Percentiles rank a stretch among this genome's conserved stretches.
phyloP scores from a whole-genome alignment of 2,113 vertebrate genomes.

The Anser cygnoides region DNA sequence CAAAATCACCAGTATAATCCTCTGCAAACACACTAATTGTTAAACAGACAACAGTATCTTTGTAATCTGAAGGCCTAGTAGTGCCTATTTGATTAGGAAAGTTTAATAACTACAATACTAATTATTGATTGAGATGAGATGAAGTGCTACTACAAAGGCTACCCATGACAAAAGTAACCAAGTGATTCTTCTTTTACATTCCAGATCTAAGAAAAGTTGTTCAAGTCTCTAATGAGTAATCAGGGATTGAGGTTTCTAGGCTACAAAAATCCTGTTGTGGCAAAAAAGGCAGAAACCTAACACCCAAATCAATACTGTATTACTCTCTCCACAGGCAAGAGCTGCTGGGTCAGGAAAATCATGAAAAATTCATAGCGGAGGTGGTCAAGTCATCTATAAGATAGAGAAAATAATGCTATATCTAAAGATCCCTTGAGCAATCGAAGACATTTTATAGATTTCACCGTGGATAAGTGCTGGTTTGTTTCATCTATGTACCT shows the following conservation, averaged over 20 bases:
- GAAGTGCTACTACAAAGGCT: constrained; percentile 69
- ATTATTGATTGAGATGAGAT: constrained; percentile 54
- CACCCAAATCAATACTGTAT: constrained; percentile 85
- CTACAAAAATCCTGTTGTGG: constrained; percentile 83
- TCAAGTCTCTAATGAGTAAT: constrained; percentile 81
- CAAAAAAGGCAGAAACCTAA: constrained; percentile 80
- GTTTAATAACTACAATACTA: constrained; percentile 61
- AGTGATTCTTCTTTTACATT: constrained; percentile 68
- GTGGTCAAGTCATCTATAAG: constrained; percentile 86
- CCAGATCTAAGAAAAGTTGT: constrained; percentile 77
- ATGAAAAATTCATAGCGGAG: constrained; percentile 91
- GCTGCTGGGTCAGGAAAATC: constrained; percentile 83
- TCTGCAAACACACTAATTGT: constrained; percentile 63
- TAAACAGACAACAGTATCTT: constrained; percentile 32
- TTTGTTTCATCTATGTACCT: constrained; percentile 83
- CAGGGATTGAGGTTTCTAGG: constrained; percentile 82
- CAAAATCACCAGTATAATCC: constrained; percentile 19
- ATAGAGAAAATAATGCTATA: constrained; percentile 82
- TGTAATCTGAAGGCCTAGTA: constrained; percentile 45
- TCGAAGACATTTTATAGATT: constrained; percentile 83
- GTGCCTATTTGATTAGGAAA: constrained; percentile 60
- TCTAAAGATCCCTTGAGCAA: constrained; percentile 82
- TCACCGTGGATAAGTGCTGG: constrained; percentile 80
- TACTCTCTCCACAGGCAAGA: constrained; percentile 85
- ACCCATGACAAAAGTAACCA: constrained; percentile 64